phyloP scores from a whole-genome alignment of 2,113 vertebrate species.

The Daboia siamensis region DNA sequence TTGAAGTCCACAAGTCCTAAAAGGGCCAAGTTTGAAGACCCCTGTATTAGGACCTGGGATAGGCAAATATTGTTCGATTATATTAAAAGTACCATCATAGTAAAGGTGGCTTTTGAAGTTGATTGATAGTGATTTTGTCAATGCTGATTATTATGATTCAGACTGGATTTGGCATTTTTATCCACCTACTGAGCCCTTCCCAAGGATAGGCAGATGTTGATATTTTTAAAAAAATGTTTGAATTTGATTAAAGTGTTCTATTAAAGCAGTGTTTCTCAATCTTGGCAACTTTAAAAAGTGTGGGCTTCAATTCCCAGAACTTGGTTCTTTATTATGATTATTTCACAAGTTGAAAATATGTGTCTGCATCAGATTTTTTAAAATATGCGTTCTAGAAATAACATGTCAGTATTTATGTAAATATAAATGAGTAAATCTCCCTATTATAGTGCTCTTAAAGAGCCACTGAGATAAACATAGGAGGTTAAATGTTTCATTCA shows the following conservation, averaged over 20 bases:
- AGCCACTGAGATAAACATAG: neutral
- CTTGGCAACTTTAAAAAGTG: neutral
- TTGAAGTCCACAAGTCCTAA: no score
- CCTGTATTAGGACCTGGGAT: no score
- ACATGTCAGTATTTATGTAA: neutral
- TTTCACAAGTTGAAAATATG: neutral
- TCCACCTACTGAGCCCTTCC: neutral
- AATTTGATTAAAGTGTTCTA: neutral
- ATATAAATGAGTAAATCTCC: neutral
- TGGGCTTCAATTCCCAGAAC: neutral
- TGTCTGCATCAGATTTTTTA: neutral
- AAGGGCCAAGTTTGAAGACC: no score
- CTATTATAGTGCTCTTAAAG: neutral
- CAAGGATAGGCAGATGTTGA: neutral
- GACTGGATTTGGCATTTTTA: neutral
- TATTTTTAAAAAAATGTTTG: neutral
- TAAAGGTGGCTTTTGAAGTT: neutral
- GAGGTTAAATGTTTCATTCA: neutral
- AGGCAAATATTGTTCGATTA: neutral
- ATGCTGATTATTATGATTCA: neutral
- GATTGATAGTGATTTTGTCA: neutral
- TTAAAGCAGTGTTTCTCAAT: neutral
- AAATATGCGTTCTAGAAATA: neutral
- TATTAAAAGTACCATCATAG: neutral
- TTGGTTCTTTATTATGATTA: neutral